phyloP scores from a whole-genome alignment of 1,140 invertebrate species.

The Drosophila pallidifrons region DNA sequence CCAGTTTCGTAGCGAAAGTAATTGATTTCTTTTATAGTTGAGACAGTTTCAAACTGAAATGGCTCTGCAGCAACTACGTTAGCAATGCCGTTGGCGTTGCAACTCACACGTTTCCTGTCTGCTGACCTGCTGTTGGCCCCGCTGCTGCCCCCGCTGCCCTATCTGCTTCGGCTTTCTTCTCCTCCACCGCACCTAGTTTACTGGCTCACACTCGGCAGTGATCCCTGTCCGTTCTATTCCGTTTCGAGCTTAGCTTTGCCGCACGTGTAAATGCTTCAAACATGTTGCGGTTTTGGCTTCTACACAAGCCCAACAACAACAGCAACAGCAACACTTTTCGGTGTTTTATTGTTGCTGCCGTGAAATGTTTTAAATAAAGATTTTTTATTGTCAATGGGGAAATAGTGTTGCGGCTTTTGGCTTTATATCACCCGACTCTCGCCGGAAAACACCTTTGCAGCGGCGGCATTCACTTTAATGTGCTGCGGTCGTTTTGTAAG shows the following conservation, averaged over 20 bases:
- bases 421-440: constrained; percentile 57
- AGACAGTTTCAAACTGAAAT: constrained; percentile 81
- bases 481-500: constrained; percentile 58
- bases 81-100: constrained; percentile 46
- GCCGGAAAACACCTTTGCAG: constrained; percentile 45
- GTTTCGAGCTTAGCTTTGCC: constrained; percentile 69
- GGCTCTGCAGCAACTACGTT: constrained; percentile 67
- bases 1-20: constrained; percentile 72
- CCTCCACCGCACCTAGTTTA: constrained; percentile 6
- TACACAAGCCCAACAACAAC: constrained; percentile 27
- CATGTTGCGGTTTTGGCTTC: constrained; percentile 79
- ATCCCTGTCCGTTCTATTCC: constrained; percentile 59
- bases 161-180: neutral
- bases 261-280: constrained; percentile 81
- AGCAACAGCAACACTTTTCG: constrained; percentile 56
- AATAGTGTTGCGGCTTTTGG: constrained; percentile 79
- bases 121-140: constrained; percentile 38
- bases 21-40: constrained; percentile 84
- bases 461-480: constrained; percentile 68
- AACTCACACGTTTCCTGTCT: constrained; percentile 54
- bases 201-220: constrained; percentile 18
- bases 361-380: constrained; percentile 84
- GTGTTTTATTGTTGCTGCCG: constrained; percentile 77
- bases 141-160: neutral
- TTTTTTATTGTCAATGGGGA: constrained; percentile 81